phyloP scores from a whole-genome alignment of 2,888 invertebrate genomes.

The Drosophila pseudotalamancana region DNA sequence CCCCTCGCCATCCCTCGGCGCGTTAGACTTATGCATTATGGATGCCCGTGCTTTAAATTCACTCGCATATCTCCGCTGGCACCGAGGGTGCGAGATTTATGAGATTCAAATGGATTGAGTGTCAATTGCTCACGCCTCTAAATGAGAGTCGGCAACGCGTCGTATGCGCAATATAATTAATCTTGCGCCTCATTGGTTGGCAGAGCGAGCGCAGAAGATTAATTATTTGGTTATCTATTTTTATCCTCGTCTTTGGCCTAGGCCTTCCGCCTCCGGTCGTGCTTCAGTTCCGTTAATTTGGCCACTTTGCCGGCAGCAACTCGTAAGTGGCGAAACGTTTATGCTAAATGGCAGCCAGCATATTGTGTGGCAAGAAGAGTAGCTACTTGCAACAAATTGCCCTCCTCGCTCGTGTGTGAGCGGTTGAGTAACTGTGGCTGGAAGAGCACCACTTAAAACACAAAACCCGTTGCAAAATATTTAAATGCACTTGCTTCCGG shows the following conservation, averaged over 20 bases:
- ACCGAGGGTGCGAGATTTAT: not conserved
- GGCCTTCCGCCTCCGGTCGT: constrained; percentile 9
- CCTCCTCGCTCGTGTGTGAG: constrained; percentile 7
- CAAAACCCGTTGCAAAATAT: constrained; percentile 46
- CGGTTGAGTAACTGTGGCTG: constrained; percentile 30
- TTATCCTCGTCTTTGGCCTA: constrained; percentile 13
- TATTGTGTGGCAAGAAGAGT: constrained; percentile 25
- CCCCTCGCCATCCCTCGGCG: not conserved
- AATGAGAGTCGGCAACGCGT: constrained; percentile 31
- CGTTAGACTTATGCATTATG: constrained; percentile 51
- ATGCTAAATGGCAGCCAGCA: constrained; percentile 59
- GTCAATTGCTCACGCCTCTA: constrained; percentile 54
- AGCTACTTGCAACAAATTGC: constrained; percentile 56
- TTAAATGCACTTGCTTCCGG: constrained; percentile 55
- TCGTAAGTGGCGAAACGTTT: constrained; percentile 51
- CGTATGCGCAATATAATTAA: constrained; percentile 61
- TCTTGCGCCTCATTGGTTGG: constrained; percentile 39
- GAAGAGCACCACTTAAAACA: constrained; percentile 33
- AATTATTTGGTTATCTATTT: constrained; percentile 46
- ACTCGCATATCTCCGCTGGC: constrained; percentile 11
- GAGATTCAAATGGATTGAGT: constrained; percentile 54
- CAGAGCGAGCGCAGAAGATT: constrained; percentile 41
- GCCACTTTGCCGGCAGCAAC: constrained; percentile 31
- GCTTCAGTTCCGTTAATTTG: constrained; percentile 19
- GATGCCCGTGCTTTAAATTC: constrained; percentile 39